Conservation (phyloP, 2,113 vertebrate genomes). For the Miniopterus natalensis region DNA sequence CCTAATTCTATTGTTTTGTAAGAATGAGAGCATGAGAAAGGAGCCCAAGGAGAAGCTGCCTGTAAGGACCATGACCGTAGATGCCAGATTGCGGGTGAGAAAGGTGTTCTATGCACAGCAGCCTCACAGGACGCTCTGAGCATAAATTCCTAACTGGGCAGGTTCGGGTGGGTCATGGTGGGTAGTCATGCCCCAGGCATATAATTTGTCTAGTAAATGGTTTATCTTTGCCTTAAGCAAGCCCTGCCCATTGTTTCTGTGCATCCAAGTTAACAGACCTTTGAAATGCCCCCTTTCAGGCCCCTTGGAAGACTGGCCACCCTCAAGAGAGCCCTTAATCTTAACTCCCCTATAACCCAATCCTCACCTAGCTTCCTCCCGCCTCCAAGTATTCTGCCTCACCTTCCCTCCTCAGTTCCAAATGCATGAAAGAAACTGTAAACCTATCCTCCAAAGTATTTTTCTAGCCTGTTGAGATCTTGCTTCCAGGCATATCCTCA, state of each 20-base stretch:
- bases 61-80: neutral
- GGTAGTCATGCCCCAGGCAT: neutral
- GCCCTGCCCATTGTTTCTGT: neutral
- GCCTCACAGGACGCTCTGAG: neutral
- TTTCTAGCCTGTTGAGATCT: neutral
- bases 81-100: neutral
- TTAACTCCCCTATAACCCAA: neutral
- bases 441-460: neutral
- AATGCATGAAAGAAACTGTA: neutral
- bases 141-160: too few species aligned
- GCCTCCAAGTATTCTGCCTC: neutral
- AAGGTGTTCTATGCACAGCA: neutral
- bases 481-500: neutral
- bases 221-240: neutral
- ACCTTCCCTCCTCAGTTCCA: neutral
- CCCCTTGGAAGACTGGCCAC: neutral
- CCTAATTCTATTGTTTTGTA: neutral
- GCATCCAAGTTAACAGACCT: neutral
- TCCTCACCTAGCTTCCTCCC: neutral
- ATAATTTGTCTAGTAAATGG: neutral
- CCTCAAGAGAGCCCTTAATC: neutral
- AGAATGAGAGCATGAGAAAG: neutral
- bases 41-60: accelerated
- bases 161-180: neutral
- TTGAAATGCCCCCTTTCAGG: neutral